A percentile compares a stretch with the other conserved stretches of the same genome.
These are phyloP conservation scores for Procambarus virginalis DNA, from an alignment of 1,140 invertebrate genomes.

Conservation along the genomic window DNA sequence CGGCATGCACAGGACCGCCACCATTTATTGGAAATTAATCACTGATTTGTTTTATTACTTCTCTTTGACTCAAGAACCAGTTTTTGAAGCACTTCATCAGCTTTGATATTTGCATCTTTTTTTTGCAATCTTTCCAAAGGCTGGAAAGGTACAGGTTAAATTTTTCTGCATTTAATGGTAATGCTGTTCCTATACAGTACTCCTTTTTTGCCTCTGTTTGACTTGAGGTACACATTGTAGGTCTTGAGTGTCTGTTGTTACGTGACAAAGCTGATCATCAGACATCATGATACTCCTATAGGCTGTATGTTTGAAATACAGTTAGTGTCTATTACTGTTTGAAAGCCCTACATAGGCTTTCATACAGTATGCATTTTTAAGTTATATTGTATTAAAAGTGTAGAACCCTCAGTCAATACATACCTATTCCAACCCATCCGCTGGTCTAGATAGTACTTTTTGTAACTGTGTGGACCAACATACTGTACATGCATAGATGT, in stretches of 20 bases:
- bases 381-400: not conserved
- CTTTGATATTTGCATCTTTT: conserved; percentile 67
- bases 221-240: conserved; percentile 4
- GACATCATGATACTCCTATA: conserved; percentile 1
- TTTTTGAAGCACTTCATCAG: conserved; percentile 62
- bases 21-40: conserved; percentile 36
- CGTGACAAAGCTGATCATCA: not conserved
- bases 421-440: too few relatives aligned
- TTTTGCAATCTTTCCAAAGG: conserved; percentile 67
- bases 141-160: conserved; percentile 58
- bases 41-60: conserved; percentile 48
- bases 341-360: not conserved
- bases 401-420: not conserved
- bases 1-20: conserved; percentile 51
- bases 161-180: conserved; percentile 51
- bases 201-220: conserved; percentile 19
- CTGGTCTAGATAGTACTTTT: too few relatives aligned
- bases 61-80: conserved; percentile 50
- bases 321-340: too few relatives aligned
- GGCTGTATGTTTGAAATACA: too few relatives aligned
- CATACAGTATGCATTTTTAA: not conserved
- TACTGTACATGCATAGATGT: too few relatives aligned
- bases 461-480: too few relatives aligned
- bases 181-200: not conserved
- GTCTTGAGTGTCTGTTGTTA: not conserved